Evolutionary conservation across 2,113 vertebrate species (phyloP), one percentile per base, ranked within the genome.

Genomic region (Ailurus styani): DNA sequence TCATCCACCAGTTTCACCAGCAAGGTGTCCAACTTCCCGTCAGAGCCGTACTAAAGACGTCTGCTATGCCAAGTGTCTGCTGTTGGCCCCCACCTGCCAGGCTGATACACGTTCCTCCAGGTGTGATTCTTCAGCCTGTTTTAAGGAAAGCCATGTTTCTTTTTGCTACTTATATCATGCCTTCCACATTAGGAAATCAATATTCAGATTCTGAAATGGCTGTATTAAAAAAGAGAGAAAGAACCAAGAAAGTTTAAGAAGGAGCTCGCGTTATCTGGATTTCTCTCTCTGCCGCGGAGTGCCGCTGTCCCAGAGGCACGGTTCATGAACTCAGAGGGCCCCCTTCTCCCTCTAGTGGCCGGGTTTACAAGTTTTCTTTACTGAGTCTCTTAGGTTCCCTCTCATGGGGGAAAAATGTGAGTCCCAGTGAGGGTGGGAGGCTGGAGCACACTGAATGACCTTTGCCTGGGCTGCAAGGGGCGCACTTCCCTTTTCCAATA

Each of bases 391-490:
- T 17, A 2, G 0, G 6, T 37, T 6, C 3, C 68, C 79, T 87
- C 52, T 62, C 54, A 62, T 25, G 14, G 3, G 13, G 20, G 34
- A 72, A 42, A 40, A 40, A 31, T 0, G 13, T 3, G 40, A 78
- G 81, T 57, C 45, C 34, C 3, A 0, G 1, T 27, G 21, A 64
- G 47, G 20, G 6, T 25, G 40, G 14, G 31, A 12, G 72, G 42
- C 0, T 13, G 42, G 18, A 27, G 1, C 1, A 6, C 31, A 21
- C 0, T 2, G 21, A 37, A 23, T 13, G 52, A 20, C 57, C 54
- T 77, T 23, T 8, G 27, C 45, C 37, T 5, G 15, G 34, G 14
- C 18, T 40, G 9, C 2, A 64, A 79, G 86, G 21, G 23, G 17
- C 68, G 55, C 9, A 0, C 2, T 87, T 75, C 40, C 34, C 50